A percentile compares a stretch with the other conserved stretches of the same genome.
Conservation (phyloP, 2,113 vertebrate genomes). For the Lamprologus sp. region DNA sequence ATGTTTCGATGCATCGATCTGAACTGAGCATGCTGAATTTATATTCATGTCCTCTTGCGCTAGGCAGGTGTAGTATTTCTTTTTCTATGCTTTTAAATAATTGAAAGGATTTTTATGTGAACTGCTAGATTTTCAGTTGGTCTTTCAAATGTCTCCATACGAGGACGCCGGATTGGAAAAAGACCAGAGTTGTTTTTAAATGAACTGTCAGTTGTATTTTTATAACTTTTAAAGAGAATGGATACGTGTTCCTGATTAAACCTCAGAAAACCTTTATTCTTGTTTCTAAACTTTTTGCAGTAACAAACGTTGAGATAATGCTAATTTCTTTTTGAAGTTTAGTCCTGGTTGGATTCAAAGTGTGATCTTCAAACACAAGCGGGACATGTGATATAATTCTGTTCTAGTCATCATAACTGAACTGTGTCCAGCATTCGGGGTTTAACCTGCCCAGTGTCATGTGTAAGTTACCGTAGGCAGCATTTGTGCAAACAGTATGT, state of each 20-base stretch:
- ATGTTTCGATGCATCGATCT: not conserved
- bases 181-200: not conserved
- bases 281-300: not conserved
- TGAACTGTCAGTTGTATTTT: not conserved
- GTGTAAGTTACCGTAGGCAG: slow-evolving; percentile 8
- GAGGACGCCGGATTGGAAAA: not conserved
- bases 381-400: not conserved
- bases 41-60: not conserved
- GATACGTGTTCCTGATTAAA: not conserved
- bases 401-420: not conserved
- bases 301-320: not conserved
- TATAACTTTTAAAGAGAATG: not conserved
- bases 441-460: not conserved
- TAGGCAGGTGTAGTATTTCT: not conserved
- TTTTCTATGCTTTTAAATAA: not conserved
- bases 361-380: not conserved
- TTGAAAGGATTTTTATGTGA: not conserved
- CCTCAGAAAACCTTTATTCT: not conserved
- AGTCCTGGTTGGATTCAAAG: not conserved
- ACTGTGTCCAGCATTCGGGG: not conserved
- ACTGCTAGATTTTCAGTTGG: not conserved
- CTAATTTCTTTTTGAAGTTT: not conserved
- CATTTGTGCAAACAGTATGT: slow-evolving; percentile 63
- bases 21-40: not conserved
- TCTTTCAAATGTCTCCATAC: not conserved